Base-by-base conservation (phyloP, 2,113 vertebrate species). In the Columbina picui region DNA sequence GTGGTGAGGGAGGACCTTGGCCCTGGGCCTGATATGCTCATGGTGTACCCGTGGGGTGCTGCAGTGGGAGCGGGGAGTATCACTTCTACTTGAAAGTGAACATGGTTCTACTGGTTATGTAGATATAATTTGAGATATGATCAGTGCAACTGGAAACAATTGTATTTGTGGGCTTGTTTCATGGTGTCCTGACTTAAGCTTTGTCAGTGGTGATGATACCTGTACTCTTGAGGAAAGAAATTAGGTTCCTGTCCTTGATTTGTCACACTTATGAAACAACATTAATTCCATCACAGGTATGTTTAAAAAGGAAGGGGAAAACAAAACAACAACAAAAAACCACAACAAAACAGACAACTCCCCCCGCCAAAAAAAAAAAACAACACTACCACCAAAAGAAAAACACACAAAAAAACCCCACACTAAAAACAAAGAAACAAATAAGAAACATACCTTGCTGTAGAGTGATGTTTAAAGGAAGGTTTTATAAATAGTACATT, bases 11-110 rank as follows among this genome's bases (percentile, higher is more conserved):
- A 36, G 18, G 29, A 6, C 13, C 27, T 20, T 1, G 6, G 49
- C 7, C 23, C 12, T 12, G n/a, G 29, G 38, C 16, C 43, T 30
- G 41, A 1, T 23, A 22, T 14, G 32, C 9, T 19, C 1, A 0
- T 10, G 55, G 67, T 0, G 1, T 21, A 12, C 4, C 27, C 1
- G 1, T 25, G 49, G 22, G 4, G 41, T 23, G 26, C 32, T 30
- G 29, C 2, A 2, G 6, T 3, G 7, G 14, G 41, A 18, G 47
- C 3, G 17, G 19, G 18, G 30, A 57, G 14, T 65, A 69, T 39
- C 9, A 7, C 36, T 69, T 70, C 23, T 50, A 2, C 38, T 61
- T 59, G 63, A 27, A 59, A 55, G 49, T 39, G 32, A 41, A 7
- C 4, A 5, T 19, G 29, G 27, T 7, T 50, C 3, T 84, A 4